These are phyloP conservation scores for Elaeidobius kamerunicus DNA, from an alignment of 2,888 invertebrate genomes.

Conservation along the genomic window DNA sequence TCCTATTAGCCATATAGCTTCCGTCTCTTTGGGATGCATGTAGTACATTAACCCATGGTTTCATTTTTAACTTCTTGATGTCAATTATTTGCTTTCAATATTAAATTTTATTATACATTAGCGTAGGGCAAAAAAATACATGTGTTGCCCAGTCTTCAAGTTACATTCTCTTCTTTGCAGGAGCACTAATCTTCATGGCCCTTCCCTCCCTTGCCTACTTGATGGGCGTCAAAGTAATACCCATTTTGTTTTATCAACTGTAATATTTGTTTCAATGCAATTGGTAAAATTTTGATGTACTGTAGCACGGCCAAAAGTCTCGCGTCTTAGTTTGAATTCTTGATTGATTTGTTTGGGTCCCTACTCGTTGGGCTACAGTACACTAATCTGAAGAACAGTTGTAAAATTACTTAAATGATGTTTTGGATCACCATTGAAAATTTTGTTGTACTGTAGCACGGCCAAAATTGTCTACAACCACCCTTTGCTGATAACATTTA, in stretches of 20 bases:
- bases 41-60: constrained; percentile 4
- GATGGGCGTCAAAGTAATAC: constrained; percentile 53
- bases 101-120: constrained; percentile 43
- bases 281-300: constrained; percentile 31
- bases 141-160: constrained; percentile 44
- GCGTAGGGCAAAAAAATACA: constrained; percentile 46
- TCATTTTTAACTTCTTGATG: neutral
- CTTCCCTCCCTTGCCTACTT: constrained; percentile 49
- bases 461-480: constrained; percentile 39
- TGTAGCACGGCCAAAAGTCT: constrained; percentile 48
- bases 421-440: constrained; percentile 28
- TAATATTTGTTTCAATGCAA: too few species aligned
- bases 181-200: constrained; percentile 8
- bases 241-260: neutral
- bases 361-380: constrained; percentile 54
- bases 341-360: too few species aligned
- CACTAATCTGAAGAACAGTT: constrained; percentile 41
- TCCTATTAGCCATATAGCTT: constrained; percentile 9
- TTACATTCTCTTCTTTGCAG: constrained; percentile 8
- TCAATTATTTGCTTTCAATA: neutral
- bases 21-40: constrained; percentile 4
- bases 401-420: neutral
- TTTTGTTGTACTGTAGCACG: constrained; percentile 51
- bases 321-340: too few species aligned
- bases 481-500: neutral